Conservation (phyloP, 2,797 vertebrate species). For the Rallus crepitans region DNA sequence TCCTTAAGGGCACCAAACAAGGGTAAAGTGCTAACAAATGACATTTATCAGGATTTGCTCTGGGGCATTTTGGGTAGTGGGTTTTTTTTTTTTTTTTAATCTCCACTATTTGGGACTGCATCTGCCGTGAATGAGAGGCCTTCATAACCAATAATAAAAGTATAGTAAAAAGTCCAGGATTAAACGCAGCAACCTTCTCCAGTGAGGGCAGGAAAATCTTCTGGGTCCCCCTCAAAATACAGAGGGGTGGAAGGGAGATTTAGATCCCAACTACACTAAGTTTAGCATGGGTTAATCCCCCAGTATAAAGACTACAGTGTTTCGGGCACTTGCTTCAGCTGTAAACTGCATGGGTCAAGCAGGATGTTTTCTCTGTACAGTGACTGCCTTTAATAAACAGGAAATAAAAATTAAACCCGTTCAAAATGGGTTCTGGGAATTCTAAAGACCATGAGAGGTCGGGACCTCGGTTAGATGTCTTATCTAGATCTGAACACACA, state of each 20-base stretch:
- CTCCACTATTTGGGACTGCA: background rate
- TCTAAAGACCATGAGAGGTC: background rate
- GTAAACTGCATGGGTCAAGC: background rate
- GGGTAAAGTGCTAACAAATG: background rate
- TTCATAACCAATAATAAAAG: background rate
- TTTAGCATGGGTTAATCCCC: background rate
- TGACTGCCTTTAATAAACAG: slow-evolving; percentile 15
- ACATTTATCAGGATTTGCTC: background rate
- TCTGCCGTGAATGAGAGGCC: background rate
- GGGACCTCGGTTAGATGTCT: slow-evolving; percentile 15
- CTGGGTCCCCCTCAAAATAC: background rate
- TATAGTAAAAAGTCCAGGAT: background rate
- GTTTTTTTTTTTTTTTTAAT: background rate
- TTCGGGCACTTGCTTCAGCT: background rate
- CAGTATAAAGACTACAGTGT: background rate
- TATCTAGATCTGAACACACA: slow-evolving; percentile 28
- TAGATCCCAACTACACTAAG: background rate
- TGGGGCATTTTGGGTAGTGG: background rate
- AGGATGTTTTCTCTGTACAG: background rate
- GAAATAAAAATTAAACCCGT: background rate
- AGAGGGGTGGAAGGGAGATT: background rate
- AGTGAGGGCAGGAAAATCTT: background rate
- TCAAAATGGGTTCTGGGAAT: slow-evolving; percentile 10
- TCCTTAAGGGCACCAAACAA: background rate
- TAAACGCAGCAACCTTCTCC: background rate